Evolutionary conservation across 2,797 vertebrate species (phyloP).

Genomic region (Anableps anableps): DNA sequence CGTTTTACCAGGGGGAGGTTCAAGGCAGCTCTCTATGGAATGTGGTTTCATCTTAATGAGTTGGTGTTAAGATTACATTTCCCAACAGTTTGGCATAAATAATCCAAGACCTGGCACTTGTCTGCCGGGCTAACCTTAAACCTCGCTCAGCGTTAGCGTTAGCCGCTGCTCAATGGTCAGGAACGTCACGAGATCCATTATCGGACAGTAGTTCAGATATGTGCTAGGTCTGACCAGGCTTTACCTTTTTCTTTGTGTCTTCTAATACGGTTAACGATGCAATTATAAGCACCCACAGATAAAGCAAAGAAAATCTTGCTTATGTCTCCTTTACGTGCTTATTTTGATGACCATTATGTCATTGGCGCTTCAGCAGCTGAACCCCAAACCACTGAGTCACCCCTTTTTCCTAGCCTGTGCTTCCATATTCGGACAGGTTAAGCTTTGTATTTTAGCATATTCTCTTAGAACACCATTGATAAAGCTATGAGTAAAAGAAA

Average conservation of each 20-base stretch:
- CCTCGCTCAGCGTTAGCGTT: constrained; percentile 48
- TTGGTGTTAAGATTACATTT: neutral
- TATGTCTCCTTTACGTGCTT: neutral
- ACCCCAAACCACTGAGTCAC: constrained; percentile 41
- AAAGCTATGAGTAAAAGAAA: neutral
- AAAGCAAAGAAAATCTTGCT: neutral
- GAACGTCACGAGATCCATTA: constrained; percentile 55
- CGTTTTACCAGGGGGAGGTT: constrained; percentile 35
- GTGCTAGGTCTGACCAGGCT: constrained; percentile 23
- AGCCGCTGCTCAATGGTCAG: constrained; percentile 58
- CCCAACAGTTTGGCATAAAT: fast-evolving
- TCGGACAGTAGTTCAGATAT: constrained; percentile 51
- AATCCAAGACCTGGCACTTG: neutral
- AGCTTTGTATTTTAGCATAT: constrained; percentile 15
- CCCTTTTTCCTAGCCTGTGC: constrained; percentile 6
- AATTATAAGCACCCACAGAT: neutral
- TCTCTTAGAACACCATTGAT: neutral
- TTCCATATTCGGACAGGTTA: constrained; percentile 47
- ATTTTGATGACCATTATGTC: neutral
- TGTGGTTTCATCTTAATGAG: neutral
- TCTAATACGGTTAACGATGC: neutral
- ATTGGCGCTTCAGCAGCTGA: constrained; percentile 17
- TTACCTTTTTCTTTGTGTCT: neutral
- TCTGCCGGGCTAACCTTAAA: constrained; percentile 18
- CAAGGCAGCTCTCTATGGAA: neutral